These are phyloP conservation scores for Baronia brevicornis DNA, from an alignment of 2,888 invertebrate genomes.

Conservation along the genomic window DNA sequence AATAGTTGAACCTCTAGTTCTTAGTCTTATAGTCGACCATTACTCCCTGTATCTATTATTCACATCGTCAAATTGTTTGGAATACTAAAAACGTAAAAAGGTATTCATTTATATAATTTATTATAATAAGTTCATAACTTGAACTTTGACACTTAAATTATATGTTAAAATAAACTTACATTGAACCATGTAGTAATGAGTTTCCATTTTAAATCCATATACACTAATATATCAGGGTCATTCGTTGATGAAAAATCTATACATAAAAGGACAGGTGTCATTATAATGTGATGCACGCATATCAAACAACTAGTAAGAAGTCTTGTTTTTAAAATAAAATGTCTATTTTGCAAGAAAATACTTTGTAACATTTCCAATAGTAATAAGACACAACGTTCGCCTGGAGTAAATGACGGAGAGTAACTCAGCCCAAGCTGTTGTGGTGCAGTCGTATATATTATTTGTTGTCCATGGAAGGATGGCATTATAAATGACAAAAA, in stretches of 20 bases:
- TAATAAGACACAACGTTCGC: slow-evolving; percentile 9
- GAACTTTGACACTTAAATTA: background rate
- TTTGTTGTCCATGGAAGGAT: too few relatives aligned
- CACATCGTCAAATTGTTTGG: too few relatives aligned
- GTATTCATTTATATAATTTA: background rate
- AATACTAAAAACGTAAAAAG: too few relatives aligned
- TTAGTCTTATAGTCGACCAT: too few relatives aligned
- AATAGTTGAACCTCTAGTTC: too few relatives aligned
- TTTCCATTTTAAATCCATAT: slow-evolving; percentile 46
- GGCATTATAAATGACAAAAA: too few relatives aligned
- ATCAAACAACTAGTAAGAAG: slow-evolving; percentile 36
- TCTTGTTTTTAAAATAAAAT: slow-evolving; percentile 38
- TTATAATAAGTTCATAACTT: background rate
- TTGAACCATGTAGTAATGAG: slow-evolving; percentile 62
- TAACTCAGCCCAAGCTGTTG: slow-evolving; percentile 12
- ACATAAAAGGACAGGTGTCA: slow-evolving; percentile 33
- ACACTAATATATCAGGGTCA: slow-evolving; percentile 39
- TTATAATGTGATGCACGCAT: slow-evolving; percentile 32
- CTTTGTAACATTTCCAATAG: slow-evolving; percentile 13
- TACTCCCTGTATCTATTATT: too few relatives aligned
- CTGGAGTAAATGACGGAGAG: slow-evolving; percentile 11
- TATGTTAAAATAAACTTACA: slow-evolving; percentile 37
- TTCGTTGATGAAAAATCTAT: slow-evolving; percentile 45
- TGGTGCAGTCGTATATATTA: too few relatives aligned
- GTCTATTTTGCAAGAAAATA: slow-evolving; percentile 15